Base-by-base conservation (phyloP, 2,888 invertebrate genomes). In the Dichetophora obliterata region DNA sequence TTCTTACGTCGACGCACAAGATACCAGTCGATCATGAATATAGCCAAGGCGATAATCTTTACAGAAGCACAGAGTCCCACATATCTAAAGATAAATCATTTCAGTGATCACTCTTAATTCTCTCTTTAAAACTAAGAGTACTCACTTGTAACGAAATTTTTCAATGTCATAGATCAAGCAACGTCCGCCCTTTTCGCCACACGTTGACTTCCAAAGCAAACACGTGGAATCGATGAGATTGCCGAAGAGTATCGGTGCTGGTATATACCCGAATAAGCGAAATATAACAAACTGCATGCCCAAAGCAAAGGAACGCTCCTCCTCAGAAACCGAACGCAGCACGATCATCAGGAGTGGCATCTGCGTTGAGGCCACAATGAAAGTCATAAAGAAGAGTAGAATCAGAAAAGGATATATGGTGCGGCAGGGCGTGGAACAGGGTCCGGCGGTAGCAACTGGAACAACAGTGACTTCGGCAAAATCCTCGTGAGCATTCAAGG, bases 281-380 rank as follows among this genome's bases (percentile, higher is more conserved):
- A 98, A 97, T 87, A 98, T 95, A 79, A 98, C 97, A 91, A 98
- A 98, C 90, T 98, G 98, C 94, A 98, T 97, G 80, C 98, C 98
- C 63, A 98, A 91, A 1, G 98, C 98, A 90, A 98, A 97, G 2
- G 98, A 97, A 73, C 98, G 92, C 87, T 98, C 97, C 85, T 96
- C 95, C 86, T 96, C 96, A 81, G 95, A 95, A 2, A 98, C 98
- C n/a, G 97, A 98, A 86, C 97, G 94, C 85, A 98, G 91, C 22
- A 97, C 97, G 85, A 97, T 96, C 97, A 97, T 98, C 43, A 98
- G 92, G 78, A 98, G 91, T 70, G 98, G 98, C 97, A 98, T 98
- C 90, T 98, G 97, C 14, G 97, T 97, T 81, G 96, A 93, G n/a
- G 97, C 96, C 76, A 97, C 97, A 79, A 97, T 94, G 89, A 97